Percentiles rank a stretch among this genome's conserved stretches.
phyloP scores from a whole-genome alignment of 2,888 invertebrate genomes.

The Rhyacophila evoluta region DNA sequence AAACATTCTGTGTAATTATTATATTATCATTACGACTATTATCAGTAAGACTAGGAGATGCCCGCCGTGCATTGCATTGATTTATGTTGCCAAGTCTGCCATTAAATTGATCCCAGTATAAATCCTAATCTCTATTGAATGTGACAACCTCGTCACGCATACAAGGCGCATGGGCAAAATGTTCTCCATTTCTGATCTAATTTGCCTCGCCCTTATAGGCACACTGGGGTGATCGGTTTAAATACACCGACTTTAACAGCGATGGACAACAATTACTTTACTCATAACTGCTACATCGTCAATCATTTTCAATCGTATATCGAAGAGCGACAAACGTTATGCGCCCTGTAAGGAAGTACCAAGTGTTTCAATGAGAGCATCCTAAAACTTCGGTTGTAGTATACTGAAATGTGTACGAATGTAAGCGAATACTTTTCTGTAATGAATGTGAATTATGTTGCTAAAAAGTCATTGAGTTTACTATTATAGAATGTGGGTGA shows the following conservation, averaged over 20 bases:
- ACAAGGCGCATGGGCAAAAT: constrained; percentile 31
- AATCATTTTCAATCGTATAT: too few species aligned
- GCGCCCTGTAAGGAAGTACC: too few species aligned
- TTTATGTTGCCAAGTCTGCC: constrained; percentile 36
- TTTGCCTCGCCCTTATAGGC: constrained; percentile 27
- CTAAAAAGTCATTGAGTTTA: too few species aligned
- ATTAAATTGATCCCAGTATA: constrained; percentile 50
- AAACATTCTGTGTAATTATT: too few species aligned
- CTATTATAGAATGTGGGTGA: too few species aligned
- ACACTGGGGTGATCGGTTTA: not conserved
- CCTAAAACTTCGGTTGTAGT: too few species aligned
- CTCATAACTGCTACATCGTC: too few species aligned
- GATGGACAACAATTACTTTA: not conserved
- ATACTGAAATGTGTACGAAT: too few species aligned
- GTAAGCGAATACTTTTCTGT: too few species aligned
- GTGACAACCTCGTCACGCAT: constrained; percentile 50
- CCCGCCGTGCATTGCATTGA: constrained; percentile 6
- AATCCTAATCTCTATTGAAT: constrained; percentile 46
- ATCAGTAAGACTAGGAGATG: not conserved
- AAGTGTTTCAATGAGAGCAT: too few species aligned
- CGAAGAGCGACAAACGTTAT: too few species aligned
- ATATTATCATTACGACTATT: not conserved
- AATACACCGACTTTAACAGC: not conserved
- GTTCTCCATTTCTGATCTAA: constrained; percentile 25
- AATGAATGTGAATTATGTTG: too few species aligned